Evolutionary conservation across 2,797 vertebrate species (phyloP).

Genomic region (Rhodeus uyekii): DNA sequence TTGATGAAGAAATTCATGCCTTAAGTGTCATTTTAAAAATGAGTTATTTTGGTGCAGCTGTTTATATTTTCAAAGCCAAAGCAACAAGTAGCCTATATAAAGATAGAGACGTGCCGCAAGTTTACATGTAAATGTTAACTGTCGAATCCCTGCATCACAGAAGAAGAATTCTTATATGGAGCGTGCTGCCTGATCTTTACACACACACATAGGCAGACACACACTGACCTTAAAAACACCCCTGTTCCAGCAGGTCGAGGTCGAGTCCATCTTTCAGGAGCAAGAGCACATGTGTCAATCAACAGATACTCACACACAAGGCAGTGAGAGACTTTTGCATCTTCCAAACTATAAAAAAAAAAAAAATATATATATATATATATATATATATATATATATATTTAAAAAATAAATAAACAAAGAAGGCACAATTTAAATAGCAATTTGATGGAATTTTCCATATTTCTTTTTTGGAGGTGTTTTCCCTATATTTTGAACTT

Average conservation of each 20-base stretch:
- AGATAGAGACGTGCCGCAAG: background rate
- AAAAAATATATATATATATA: too few species aligned
- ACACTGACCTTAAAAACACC: constrained; percentile 35
- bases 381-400: too few species aligned
- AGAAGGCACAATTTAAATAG: too few species aligned
- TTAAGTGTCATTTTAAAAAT: background rate
- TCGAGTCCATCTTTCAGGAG: constrained; percentile 47
- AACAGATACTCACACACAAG: constrained; percentile 30
- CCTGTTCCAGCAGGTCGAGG: constrained; percentile 34
- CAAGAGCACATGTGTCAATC: constrained; percentile 50
- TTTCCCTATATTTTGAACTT: too few species aligned
- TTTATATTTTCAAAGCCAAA: background rate
- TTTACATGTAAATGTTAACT: background rate
- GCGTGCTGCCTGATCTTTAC: constrained; percentile 13
- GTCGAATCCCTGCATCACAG: background rate
- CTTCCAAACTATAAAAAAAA: background rate
- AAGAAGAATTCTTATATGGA: background rate
- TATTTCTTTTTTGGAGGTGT: too few species aligned
- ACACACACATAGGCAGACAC: constrained; percentile 43
- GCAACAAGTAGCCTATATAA: background rate
- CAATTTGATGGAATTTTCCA: too few species aligned
- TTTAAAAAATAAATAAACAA: too few species aligned
- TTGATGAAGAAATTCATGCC: background rate
- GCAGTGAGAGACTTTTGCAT: background rate
- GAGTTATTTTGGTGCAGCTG: background rate